Percentiles rank a stretch among this genome's conserved stretches.
Conservation (phyloP, 1,140 invertebrate genomes). For the Panulirus ornatus region DNA sequence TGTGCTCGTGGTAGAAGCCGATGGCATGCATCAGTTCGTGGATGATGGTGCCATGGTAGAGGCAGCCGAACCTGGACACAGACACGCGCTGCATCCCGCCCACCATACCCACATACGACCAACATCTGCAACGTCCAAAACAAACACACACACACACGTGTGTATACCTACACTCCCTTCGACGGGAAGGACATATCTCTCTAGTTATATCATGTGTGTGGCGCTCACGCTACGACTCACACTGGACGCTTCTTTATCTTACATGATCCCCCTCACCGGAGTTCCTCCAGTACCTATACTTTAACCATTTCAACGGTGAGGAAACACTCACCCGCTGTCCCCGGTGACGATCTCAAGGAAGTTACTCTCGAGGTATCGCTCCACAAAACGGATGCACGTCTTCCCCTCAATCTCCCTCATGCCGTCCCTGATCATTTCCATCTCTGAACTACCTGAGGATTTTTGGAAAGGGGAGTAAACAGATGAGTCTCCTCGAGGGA, state of each 20-base stretch:
- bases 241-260: too few species aligned
- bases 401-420: neutral
- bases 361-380: neutral
- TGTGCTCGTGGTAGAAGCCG: constrained; percentile 57
- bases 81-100: constrained; percentile 42
- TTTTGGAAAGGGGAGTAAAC: neutral
- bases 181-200: too few species aligned
- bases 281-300: too few species aligned
- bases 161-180: too few species aligned
- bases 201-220: too few species aligned
- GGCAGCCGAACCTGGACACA: constrained; percentile 38
- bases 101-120: constrained; percentile 51
- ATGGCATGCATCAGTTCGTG: constrained; percentile 58
- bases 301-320: neutral
- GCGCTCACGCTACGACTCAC: too few species aligned
- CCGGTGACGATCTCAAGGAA: neutral
- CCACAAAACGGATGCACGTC: neutral
- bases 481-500: neutral
- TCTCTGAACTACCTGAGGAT: neutral
- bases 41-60: constrained; percentile 47
- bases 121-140: constrained; percentile 14
- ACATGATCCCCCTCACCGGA: too few species aligned
- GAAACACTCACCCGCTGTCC: neutral
- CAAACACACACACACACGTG: too few species aligned
- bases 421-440: neutral